A percentile compares a stretch with the other conserved stretches of the same genome.
Conservation (phyloP, 2,113 vertebrate species). For the Pampusana beccarii region DNA sequence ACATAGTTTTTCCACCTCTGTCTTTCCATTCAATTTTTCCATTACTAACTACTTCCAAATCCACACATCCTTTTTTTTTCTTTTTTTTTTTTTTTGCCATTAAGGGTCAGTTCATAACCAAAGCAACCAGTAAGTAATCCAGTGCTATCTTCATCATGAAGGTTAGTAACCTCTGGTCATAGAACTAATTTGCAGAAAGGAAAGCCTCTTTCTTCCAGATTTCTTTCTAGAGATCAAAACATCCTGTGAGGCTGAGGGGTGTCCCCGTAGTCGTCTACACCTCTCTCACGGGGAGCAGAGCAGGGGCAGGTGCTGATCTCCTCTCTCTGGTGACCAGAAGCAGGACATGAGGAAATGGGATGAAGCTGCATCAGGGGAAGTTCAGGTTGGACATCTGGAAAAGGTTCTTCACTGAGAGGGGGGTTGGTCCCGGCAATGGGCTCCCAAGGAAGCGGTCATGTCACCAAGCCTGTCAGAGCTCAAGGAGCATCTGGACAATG, state of each 20-base stretch:
- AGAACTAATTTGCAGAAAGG: neutral
- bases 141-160: neutral
- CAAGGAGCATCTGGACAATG: rapidly evolving
- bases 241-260: neutral
- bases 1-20: neutral
- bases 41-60: neutral
- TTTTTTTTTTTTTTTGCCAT: neutral
- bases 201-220: neutral
- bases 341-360: neutral
- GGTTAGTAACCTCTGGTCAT: neutral
- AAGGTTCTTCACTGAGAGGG: neutral
- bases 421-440: neutral
- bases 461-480: neutral
- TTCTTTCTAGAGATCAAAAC: neutral
- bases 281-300: rapidly evolving
- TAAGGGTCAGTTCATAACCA: neutral
- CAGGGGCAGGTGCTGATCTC: neutral
- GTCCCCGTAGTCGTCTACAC: too few species aligned
- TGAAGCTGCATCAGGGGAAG: rapidly evolving
- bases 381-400: neutral
- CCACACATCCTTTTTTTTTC: rapidly evolving
- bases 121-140: neutral
- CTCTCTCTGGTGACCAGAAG: rapidly evolving
- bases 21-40: neutral
- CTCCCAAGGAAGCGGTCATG: rapidly evolving